Conservation (phyloP, 2,797 vertebrate genomes). For the Silurus lanzhouensis region DNA sequence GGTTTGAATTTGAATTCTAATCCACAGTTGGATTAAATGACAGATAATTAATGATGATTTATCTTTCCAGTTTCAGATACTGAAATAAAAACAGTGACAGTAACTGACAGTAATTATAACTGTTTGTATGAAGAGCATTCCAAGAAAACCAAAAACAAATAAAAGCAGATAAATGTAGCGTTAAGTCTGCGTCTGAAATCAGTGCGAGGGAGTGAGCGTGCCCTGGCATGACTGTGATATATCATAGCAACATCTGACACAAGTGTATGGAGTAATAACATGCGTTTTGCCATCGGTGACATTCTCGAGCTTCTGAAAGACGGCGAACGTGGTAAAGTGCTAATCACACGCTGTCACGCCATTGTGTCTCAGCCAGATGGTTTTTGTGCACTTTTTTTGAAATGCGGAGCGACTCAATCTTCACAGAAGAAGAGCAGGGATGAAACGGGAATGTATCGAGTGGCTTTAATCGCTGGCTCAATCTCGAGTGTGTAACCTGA, state of each 20-base stretch:
- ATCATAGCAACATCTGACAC: constrained; percentile 50
- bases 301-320: constrained; percentile 42
- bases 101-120: too few species aligned
- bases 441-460: constrained; percentile 8
- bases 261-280: constrained; percentile 40
- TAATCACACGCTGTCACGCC: constrained; percentile 45
- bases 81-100: too few species aligned
- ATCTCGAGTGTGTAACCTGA: constrained; percentile 10
- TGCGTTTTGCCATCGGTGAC: constrained; percentile 37
- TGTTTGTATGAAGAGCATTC: background rate
- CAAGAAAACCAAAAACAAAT: background rate
- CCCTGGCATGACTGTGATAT: constrained; percentile 30
- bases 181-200: constrained; percentile 21
- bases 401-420: background rate
- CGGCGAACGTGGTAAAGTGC: constrained; percentile 32
- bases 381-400: background rate
- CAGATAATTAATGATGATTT: too few species aligned
- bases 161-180: background rate
- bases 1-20: too few species aligned
- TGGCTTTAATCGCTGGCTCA: background rate
- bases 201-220: constrained; percentile 7
- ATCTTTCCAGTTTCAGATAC: too few species aligned
- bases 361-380: constrained; percentile 34
- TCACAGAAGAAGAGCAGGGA: background rate
- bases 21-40: too few species aligned